Percentiles rank a stretch among this genome's conserved stretches.
phyloP scores from a whole-genome alignment of 2,113 vertebrate species.

The Phalacrocorax aristotelis region DNA sequence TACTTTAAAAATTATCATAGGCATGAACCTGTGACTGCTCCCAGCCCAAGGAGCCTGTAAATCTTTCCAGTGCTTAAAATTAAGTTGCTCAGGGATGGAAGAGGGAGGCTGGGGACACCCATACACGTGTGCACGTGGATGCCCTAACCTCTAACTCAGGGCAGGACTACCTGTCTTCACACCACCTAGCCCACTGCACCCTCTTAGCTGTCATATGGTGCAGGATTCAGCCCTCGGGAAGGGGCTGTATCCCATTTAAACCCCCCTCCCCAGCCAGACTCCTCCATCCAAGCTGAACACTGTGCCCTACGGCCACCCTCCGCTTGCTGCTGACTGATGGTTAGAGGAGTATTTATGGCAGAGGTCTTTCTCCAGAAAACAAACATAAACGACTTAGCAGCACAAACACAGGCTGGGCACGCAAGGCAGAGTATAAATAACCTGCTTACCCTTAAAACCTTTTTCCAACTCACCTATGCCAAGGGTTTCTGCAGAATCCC shows the following conservation, averaged over 20 bases:
- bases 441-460: slow-evolving; percentile 62
- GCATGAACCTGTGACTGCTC: not conserved
- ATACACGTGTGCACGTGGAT: accelerated
- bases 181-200: not conserved
- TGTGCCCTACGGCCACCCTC: not conserved
- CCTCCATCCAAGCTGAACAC: not conserved
- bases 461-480: slow-evolving; percentile 60
- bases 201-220: not conserved
- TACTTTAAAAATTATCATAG: not conserved
- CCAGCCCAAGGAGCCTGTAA: not conserved
- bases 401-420: not conserved
- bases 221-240: not conserved
- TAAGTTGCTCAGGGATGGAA: not conserved
- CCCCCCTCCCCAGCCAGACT: accelerated
- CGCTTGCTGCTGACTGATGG: not conserved
- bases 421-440: slow-evolving; percentile 50
- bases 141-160: not conserved
- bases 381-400: slow-evolving; percentile 30
- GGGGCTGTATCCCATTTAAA: not conserved
- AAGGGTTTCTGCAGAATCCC: slow-evolving; percentile 50
- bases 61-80: not conserved
- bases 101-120: not conserved
- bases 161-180: not conserved
- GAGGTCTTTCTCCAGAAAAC: slow-evolving; percentile 16
- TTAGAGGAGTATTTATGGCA: slow-evolving; percentile 25